Conservation (phyloP, 2,888 invertebrate species). For the Scaptodrosophila latifasciaeformis region DNA sequence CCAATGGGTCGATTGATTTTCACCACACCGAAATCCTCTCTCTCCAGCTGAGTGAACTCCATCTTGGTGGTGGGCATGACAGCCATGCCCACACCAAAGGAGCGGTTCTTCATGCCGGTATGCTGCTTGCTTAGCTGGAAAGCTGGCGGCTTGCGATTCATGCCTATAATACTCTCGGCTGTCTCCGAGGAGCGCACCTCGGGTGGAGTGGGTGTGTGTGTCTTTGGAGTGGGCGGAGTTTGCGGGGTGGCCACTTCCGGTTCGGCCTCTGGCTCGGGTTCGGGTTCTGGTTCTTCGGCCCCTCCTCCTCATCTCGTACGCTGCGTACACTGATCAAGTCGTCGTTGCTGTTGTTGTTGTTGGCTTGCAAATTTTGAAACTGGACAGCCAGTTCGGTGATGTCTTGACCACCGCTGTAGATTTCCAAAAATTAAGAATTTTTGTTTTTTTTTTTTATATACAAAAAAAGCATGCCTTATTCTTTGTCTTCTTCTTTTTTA, state of each 20-base stretch:
- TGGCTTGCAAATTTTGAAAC: slow-evolving; percentile 32
- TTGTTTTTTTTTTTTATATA: not conserved
- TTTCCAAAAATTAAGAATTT: not conserved
- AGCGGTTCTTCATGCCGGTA: slow-evolving; percentile 74
- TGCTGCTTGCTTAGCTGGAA: slow-evolving; percentile 73
- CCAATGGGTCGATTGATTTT: slow-evolving; percentile 72
- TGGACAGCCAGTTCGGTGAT: slow-evolving; percentile 45
- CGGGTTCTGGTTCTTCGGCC: slow-evolving; percentile 32
- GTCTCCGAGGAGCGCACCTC: slow-evolving; percentile 41
- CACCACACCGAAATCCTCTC: slow-evolving; percentile 72
- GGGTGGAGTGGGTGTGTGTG: slow-evolving; percentile 40
- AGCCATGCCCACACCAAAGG: slow-evolving; percentile 73
- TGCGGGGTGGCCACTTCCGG: slow-evolving; percentile 29
- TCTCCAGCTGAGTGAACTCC: slow-evolving; percentile 73
- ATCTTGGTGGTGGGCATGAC: slow-evolving; percentile 74
- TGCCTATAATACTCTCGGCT: slow-evolving; percentile 52
- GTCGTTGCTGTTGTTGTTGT: slow-evolving; percentile 5
- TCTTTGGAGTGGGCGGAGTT: slow-evolving; percentile 30
- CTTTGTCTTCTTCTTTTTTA: too few species aligned
- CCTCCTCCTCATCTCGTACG: slow-evolving; percentile 15
- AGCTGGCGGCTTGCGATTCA: slow-evolving; percentile 58
- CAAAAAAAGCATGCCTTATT: too few species aligned
- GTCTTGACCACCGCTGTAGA: slow-evolving; percentile 39
- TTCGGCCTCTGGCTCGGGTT: slow-evolving; percentile 26
- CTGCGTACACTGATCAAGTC: slow-evolving; percentile 19